phyloP scores from a whole-genome alignment of 2,797 vertebrate species.

The Margarornis squamiger region DNA sequence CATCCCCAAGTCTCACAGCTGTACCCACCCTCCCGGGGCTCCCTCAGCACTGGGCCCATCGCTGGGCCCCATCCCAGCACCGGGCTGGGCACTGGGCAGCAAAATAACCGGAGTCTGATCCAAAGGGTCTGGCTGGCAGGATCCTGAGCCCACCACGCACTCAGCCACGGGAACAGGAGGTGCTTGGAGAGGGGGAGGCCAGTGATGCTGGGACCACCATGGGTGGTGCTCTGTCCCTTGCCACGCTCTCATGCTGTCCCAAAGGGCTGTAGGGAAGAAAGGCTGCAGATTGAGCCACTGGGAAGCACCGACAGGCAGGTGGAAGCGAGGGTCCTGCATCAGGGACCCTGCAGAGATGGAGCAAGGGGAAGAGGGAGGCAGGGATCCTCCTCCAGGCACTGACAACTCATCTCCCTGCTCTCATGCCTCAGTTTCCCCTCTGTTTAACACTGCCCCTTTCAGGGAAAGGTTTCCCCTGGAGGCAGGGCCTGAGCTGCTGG shows the following conservation, averaged over 20 bases:
- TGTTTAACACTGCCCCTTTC: not conserved
- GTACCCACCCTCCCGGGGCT: not conserved
- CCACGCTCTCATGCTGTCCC: rapidly evolving
- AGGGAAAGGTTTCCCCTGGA: not conserved
- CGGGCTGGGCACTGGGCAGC: not conserved
- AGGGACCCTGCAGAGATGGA: not conserved
- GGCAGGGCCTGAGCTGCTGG: rapidly evolving
- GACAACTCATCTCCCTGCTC: not conserved
- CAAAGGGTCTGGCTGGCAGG: not conserved
- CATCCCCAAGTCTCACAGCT: not conserved
- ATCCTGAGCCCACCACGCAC: rapidly evolving
- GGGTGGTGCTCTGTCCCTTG: not conserved
- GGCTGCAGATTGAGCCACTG: rapidly evolving
- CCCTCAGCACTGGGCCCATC: not conserved
- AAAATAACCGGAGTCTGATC: rapidly evolving
- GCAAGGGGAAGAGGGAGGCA: not conserved
- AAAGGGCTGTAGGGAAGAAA: not conserved
- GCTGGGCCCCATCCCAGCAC: not conserved
- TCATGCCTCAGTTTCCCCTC: not conserved
- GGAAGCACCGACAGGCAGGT: not conserved
- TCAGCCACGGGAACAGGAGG: rapidly evolving
- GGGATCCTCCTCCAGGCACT: not conserved
- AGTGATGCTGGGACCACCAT: not conserved
- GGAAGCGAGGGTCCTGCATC: rapidly evolving
- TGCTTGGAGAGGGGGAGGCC: not conserved